Percentiles rank a stretch among this genome's conserved stretches.
Conservation (phyloP, 2,888 invertebrate genomes). For the Sericinus montela region DNA sequence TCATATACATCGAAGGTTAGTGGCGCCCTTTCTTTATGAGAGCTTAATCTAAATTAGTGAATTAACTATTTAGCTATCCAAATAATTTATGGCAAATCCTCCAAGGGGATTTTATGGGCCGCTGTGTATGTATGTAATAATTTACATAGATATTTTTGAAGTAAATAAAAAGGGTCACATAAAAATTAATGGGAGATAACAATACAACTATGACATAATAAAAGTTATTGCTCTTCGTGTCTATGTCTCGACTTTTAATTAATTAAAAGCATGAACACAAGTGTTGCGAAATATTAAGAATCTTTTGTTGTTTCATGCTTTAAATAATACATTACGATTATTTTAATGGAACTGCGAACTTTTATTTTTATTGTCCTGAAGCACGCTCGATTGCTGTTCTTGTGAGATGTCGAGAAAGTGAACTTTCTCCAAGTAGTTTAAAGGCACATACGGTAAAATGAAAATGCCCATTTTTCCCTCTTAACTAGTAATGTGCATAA, state of each 20-base stretch:
- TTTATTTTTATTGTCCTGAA: slow-evolving; percentile 34
- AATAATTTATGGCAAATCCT: no score
- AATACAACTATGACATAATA: no score
- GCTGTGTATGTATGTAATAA: no score
- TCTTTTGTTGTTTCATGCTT: slow-evolving; percentile 11
- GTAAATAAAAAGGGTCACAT: no score
- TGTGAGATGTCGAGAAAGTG: slow-evolving; percentile 56
- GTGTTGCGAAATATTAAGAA: slow-evolving; percentile 5
- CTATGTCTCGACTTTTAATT: no score
- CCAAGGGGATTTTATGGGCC: no score
- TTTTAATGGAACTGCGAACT: slow-evolving; percentile 19
- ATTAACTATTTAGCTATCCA: no score
- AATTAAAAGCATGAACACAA: not conserved
- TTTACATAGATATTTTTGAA: no score
- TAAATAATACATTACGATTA: slow-evolving; percentile 15
- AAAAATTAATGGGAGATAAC: no score
- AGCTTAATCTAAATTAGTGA: slow-evolving; percentile 7
- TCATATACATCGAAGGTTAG: slow-evolving; percentile 25
- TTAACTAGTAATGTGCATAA: not conserved
- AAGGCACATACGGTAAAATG: slow-evolving; percentile 21
- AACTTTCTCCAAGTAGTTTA: slow-evolving; percentile 51
- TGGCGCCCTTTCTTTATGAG: slow-evolving; percentile 30
- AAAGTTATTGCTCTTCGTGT: no score
- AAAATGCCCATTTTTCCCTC: slow-evolving; percentile 6
- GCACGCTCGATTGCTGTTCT: slow-evolving; percentile 39